A percentile compares a stretch with the other conserved stretches of the same genome.
Evolutionary conservation across 1,140 invertebrate genomes (phyloP).

Genomic region (Leptestheria dahalacensis): DNA sequence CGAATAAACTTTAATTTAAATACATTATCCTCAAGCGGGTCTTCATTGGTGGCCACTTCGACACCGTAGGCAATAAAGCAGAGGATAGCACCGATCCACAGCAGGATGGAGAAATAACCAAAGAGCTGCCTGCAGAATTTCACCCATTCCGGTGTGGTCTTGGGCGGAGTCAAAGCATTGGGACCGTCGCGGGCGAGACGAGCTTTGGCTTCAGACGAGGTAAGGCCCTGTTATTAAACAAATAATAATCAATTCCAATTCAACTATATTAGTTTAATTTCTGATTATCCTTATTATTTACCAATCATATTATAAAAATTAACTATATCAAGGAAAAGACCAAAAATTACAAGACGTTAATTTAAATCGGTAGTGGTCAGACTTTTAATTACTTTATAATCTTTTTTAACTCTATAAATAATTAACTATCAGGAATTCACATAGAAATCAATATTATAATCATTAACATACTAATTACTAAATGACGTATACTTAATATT

Average conservation of each 20-base stretch:
- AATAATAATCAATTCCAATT: slow-evolving; percentile 19
- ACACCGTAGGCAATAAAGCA: slow-evolving; percentile 49
- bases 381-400: no score
- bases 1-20: neutral
- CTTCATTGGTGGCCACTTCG: slow-evolving; percentile 37
- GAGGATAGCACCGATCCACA: slow-evolving; percentile 56
- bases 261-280: neutral
- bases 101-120: slow-evolving; percentile 52
- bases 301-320: neutral
- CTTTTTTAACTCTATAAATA: no score
- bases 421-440: no score
- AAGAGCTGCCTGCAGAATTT: slow-evolving; percentile 47
- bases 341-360: no score
- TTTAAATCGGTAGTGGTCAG: neutral
- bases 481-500: no score
- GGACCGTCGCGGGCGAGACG: slow-evolving; percentile 43
- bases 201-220: slow-evolving; percentile 34
- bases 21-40: slow-evolving; percentile 22
- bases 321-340: no score
- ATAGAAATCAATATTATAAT: no score
- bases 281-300: neutral
- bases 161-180: slow-evolving; percentile 47
- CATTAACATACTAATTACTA: no score
- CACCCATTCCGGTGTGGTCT: slow-evolving; percentile 43
- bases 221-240: no score